Evolutionary conservation across 2,888 invertebrate genomes (phyloP), one percentile per base, ranked within the genome.

Genomic region (Megalurothrips usitatus): DNA sequence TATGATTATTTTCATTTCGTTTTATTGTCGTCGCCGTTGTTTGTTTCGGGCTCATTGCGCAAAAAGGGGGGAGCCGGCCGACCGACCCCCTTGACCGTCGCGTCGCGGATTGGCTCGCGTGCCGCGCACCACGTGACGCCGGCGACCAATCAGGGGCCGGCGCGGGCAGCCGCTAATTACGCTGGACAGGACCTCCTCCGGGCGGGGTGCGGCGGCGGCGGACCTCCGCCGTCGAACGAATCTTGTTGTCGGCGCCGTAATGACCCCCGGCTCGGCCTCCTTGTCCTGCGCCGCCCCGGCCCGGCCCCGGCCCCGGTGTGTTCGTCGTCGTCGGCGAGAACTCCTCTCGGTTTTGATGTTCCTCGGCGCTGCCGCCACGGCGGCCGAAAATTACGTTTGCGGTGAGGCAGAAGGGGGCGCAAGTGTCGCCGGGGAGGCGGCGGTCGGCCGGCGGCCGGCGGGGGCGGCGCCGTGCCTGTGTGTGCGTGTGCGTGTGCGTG

Each of bases 341-440:
- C 19, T 19, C n/a, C n/a, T 58, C n/a, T 58, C 14, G 58, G 58
- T 10, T 58, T 58, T 58, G 58, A 58, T 58, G 58, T 58, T 58
- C 58, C 12, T 26, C 26, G 58, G 58, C 58, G 58, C 14, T 19
- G 58, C 1, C 3, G 17, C 52, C 11, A 52, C 52, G 52, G 23
- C 23, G 68, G 68, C 23, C 68, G 68, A 75, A 75, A 43, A 75
- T 75, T 75, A 75, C 68, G 68, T 75, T 75, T 75, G 68, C 68
- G 68, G 68, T 75, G 68, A 19, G 58, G 58, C 11, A n/a, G 58
- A n/a, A 17, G 68, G 68, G 68, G 23, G 23, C 68, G 26, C 68
- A 75, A 75, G 68, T 75, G 68, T 75, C 68, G 68, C 23, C 68
- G 12, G 26, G 68, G 68, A 17, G 11, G 17, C 58, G 58, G 58